Percentiles rank a stretch among this genome's conserved stretches.
Evolutionary conservation across 2,113 vertebrate genomes (phyloP).

Genomic region (Albula goreensis): DNA sequence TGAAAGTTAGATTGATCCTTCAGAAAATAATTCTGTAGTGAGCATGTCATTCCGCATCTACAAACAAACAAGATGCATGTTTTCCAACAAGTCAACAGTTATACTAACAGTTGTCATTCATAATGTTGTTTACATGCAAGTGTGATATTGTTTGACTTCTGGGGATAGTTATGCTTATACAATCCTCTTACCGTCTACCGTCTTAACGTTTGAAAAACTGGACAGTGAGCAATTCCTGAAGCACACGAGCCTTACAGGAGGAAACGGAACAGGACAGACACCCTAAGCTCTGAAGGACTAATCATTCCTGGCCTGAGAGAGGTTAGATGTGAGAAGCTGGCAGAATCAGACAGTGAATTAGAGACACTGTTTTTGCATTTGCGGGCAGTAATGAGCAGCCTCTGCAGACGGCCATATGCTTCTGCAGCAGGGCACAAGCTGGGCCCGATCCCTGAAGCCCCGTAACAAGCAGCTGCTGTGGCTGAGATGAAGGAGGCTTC

Average conservation of each 20-base stretch:
- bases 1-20: too few relatives aligned
- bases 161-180: too few relatives aligned
- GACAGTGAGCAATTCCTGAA: neutral
- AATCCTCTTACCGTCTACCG: too few relatives aligned
- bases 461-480: constrained; percentile 58
- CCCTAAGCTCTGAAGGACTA: neutral
- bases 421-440: neutral
- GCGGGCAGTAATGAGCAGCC: neutral
- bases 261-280: neutral
- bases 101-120: too few relatives aligned
- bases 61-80: too few relatives aligned
- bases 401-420: constrained; percentile 1
- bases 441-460: constrained; percentile 9
- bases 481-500: constrained; percentile 35
- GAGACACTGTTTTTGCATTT: neutral
- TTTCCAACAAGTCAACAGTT: too few relatives aligned
- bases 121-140: too few relatives aligned
- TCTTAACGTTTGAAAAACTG: neutral
- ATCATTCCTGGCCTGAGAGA: neutral
- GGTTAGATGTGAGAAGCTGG: neutral
- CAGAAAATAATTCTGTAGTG: too few relatives aligned
- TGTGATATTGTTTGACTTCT: too few relatives aligned
- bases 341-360: neutral
- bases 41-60: too few relatives aligned
- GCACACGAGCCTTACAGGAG: neutral